Conservation (phyloP, 1,140 invertebrate genomes). For the Amphibalanus amphitrite region DNA sequence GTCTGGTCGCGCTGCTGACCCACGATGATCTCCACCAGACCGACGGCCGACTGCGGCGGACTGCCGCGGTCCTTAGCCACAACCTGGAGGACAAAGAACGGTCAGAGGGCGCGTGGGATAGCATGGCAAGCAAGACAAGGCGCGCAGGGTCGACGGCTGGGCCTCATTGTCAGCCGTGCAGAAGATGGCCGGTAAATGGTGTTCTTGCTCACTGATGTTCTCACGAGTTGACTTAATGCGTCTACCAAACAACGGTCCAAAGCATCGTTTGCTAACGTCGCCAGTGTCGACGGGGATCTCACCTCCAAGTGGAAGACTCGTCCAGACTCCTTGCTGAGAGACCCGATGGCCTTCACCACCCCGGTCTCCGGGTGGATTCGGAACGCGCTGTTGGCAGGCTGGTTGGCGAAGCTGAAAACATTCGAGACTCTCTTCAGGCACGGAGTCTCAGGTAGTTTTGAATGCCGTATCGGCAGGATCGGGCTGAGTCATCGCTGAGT, state of each 20-base stretch:
- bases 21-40: slow-evolving; percentile 62
- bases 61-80: slow-evolving; percentile 72
- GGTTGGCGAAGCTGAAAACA: slow-evolving; percentile 37
- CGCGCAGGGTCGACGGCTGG: too few species aligned
- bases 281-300: too few species aligned
- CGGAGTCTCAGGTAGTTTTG: too few species aligned
- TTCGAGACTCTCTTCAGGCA: background rate
- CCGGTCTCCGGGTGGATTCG: slow-evolving; percentile 71
- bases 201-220: too few species aligned
- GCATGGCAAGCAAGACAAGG: too few species aligned
- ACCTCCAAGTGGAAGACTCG: slow-evolving; percentile 63
- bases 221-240: too few species aligned
- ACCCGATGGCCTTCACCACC: slow-evolving; percentile 57
- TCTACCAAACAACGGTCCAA: too few species aligned
- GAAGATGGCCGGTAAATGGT: too few species aligned
- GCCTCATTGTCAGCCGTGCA: too few species aligned
- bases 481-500: background rate
- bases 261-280: too few species aligned
- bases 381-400: slow-evolving; percentile 45
- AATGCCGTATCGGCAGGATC: background rate
- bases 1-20: slow-evolving; percentile 42
- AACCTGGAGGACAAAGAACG: slow-evolving; percentile 27
- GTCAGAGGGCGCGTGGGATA: too few species aligned
- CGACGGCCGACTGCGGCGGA: slow-evolving; percentile 53
- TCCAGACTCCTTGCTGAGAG: slow-evolving; percentile 58